Evolutionary conservation across 2,797 vertebrate genomes (phyloP).

Genomic region (Onychomys arenicola): DNA sequence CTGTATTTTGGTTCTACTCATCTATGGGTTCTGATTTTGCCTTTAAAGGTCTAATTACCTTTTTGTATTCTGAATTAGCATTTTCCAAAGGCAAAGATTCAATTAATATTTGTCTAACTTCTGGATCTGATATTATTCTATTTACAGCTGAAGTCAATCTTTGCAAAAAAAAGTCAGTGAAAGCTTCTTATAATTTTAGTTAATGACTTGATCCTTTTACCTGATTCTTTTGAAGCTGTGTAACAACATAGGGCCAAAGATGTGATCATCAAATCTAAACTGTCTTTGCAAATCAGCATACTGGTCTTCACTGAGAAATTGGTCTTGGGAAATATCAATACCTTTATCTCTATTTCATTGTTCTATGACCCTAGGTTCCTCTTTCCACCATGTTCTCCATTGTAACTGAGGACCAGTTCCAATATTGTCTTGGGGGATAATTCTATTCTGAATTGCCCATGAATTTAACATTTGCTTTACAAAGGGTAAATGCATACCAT

Average conservation of each 20-base stretch:
- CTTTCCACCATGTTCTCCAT: background rate
- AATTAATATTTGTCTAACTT: background rate
- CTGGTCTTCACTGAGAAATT: background rate
- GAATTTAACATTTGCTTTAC: background rate
- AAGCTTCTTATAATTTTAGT: background rate
- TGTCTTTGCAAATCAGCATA: background rate
- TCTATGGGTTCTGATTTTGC: background rate
- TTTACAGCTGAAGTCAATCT: background rate
- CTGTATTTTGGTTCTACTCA: background rate
- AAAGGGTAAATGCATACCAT: background rate
- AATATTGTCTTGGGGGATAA: background rate
- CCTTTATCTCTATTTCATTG: background rate
- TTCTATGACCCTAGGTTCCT: background rate
- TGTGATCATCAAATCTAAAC: background rate
- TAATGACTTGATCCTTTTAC: background rate
- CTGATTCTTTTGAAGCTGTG: background rate
- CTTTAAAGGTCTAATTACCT: background rate
- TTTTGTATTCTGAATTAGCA: background rate
- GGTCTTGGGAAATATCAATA: background rate
- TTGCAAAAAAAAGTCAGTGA: background rate
- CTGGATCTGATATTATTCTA: background rate
- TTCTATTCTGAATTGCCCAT: background rate
- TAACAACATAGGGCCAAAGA: background rate
- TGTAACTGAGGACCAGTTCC: background rate
- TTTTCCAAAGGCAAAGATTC: background rate